Evolutionary conservation across 2,797 vertebrate genomes (phyloP).

Genomic region (Rhinatrema bivittatum): DNA sequence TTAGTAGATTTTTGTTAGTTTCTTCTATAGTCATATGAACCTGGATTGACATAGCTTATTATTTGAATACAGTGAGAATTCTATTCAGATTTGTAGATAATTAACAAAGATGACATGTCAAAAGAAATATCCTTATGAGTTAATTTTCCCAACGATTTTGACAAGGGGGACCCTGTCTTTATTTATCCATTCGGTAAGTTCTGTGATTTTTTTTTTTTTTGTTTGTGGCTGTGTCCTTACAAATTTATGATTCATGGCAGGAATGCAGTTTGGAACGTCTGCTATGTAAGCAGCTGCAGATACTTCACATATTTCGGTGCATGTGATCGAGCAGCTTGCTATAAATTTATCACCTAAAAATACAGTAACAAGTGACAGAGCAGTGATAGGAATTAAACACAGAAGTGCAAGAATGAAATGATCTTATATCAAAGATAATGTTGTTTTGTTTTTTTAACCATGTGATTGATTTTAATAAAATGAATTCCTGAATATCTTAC

Average conservation of each 20-base stretch:
- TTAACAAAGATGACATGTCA: no score
- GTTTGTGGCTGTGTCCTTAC: constrained; percentile 45
- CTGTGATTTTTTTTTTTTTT: constrained; percentile 35
- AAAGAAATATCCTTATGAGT: no score
- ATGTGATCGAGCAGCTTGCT: constrained; percentile 67
- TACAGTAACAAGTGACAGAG: constrained; percentile 71
- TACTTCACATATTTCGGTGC: constrained; percentile 63
- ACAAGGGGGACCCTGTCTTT: constrained; percentile 11
- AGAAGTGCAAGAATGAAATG: constrained; percentile 60
- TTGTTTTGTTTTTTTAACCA: constrained; percentile 54
- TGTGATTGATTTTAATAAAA: constrained; percentile 55
- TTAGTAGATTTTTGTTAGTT: no score
- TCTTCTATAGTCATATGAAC: no score
- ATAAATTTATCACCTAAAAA: constrained; percentile 74
- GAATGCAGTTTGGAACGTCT: constrained; percentile 65
- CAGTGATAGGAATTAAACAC: constrained; percentile 63
- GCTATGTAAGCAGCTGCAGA: constrained; percentile 75
- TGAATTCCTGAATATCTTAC: no score
- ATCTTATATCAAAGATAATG: constrained; percentile 59
- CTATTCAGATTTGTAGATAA: no score
- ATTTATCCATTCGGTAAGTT: constrained; percentile 2
- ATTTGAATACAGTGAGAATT: no score
- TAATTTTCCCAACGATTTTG: not conserved
- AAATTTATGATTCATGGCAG: constrained; percentile 65
- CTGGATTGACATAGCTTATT: no score